phyloP scores from a whole-genome alignment of 2,888 invertebrate genomes.

The Spilarctia lutea region DNA sequence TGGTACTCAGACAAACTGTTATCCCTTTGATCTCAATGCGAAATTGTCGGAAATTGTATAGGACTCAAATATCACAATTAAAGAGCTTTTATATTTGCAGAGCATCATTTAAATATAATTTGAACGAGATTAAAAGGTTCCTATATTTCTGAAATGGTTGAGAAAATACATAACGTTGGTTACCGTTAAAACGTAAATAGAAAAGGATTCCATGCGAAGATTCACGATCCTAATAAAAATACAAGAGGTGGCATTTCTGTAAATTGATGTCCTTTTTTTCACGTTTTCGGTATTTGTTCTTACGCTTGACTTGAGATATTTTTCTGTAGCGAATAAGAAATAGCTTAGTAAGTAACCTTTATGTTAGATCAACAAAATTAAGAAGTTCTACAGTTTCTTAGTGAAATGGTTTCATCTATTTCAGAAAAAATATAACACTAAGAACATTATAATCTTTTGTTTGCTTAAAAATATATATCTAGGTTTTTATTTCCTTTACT shows the following conservation, averaged over 20 bases:
- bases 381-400: neutral
- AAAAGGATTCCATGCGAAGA: conserved; percentile 4
- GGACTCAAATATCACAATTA: neutral
- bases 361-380: neutral
- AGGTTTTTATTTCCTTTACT: too few relatives aligned
- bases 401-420: neutral
- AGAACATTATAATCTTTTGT: neutral
- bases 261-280: conserved; percentile 20
- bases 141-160: neutral
- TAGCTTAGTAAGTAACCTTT: neutral
- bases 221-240: conserved; percentile 17
- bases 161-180: neutral
- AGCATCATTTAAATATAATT: neutral
- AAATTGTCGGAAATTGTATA: neutral
- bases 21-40: neutral
- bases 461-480: neutral
- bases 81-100: neutral
- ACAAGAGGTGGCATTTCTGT: conserved; percentile 12
- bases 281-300: conserved; percentile 13
- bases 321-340: neutral
- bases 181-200: neutral
- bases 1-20: neutral
- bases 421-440: neutral
- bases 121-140: neutral
- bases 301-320: conserved; percentile 3